Conservation (phyloP, 92 coral and sea anemone species). For the Montipora capitata region DNA sequence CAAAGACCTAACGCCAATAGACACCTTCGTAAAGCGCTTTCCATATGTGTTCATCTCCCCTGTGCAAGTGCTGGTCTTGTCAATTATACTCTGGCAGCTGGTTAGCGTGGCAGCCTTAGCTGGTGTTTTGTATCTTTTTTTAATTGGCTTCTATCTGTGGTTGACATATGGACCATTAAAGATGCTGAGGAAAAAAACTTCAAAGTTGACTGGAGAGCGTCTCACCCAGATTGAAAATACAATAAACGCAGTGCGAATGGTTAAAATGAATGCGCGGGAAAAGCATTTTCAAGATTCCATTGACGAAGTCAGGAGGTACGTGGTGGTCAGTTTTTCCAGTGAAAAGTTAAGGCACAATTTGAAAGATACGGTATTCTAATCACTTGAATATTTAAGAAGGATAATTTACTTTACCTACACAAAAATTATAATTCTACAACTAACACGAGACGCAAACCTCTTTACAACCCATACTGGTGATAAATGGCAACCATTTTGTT, state of each 20-base stretch:
- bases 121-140: conserved; percentile 33
- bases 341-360: not conserved
- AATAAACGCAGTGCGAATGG: conserved; percentile 50
- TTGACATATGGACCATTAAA: conserved; percentile 30
- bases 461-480: too few relatives aligned
- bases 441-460: too few relatives aligned
- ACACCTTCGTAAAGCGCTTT: conserved; percentile 35
- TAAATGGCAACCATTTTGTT: too few relatives aligned
- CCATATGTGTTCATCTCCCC: conserved; percentile 58
- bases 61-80: conserved; percentile 29
- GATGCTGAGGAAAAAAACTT: conserved; percentile 42
- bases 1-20: conserved; percentile 54
- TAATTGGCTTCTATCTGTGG: conserved; percentile 51
- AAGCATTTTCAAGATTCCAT: conserved; percentile 32
- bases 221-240: conserved; percentile 51
- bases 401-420: too few relatives aligned
- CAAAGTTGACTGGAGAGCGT: conserved; percentile 43
- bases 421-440: too few relatives aligned
- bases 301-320: conserved; percentile 55
- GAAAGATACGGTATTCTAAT: too few relatives aligned
- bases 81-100: conserved; percentile 44
- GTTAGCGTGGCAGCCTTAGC: conserved; percentile 52
- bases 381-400: too few relatives aligned
- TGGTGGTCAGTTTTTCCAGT: not conserved
- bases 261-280: conserved; percentile 63